phyloP scores from a whole-genome alignment of 2,113 vertebrate species.

The Fulmarus glacialis region DNA sequence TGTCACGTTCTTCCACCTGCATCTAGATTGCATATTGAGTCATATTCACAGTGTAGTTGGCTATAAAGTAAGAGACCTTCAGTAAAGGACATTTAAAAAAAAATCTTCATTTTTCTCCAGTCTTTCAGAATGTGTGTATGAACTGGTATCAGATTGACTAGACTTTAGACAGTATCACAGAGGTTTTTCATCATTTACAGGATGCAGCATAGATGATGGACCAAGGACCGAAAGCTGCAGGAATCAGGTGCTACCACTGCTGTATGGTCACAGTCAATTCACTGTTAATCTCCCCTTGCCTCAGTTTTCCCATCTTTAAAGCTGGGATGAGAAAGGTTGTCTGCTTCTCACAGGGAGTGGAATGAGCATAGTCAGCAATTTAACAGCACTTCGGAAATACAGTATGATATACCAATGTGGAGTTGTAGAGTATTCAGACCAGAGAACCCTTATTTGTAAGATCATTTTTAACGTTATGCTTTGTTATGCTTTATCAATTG shows the following conservation, averaged over 20 bases:
- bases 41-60: constrained; percentile 43
- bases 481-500: not conserved
- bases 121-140: not conserved
- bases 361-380: not conserved
- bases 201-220: not conserved
- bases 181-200: not conserved
- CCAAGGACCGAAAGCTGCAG: not conserved
- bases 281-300: not conserved
- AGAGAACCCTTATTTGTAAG: not conserved
- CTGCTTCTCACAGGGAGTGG: not conserved
- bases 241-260: not conserved
- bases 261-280: not conserved
- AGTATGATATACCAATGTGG: not conserved
- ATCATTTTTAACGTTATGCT: not conserved
- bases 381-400: not conserved
- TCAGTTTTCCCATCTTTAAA: not conserved
- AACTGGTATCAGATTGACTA: not conserved
- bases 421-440: not conserved
- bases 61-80: constrained; percentile 47
- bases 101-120: not conserved
- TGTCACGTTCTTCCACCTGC: constrained; percentile 50
- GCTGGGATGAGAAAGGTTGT: not conserved
- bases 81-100: constrained; percentile 16
- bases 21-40: constrained; percentile 58
- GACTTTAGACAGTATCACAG: not conserved